phyloP scores from a whole-genome alignment of 2,888 invertebrate species.

The Salticus scenicus region DNA sequence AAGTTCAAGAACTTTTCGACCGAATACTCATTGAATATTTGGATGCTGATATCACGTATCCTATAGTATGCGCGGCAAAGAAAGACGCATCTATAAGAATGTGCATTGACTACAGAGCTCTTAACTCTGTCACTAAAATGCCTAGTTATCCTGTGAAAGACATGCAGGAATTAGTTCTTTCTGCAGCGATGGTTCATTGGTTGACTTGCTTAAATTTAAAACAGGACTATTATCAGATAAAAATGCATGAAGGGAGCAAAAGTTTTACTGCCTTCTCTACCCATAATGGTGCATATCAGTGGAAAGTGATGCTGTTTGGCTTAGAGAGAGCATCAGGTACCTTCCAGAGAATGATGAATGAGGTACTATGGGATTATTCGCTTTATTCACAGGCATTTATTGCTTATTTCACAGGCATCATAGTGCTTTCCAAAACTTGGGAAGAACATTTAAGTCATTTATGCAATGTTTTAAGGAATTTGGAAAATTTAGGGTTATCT shows the following conservation, averaged over 20 bases:
- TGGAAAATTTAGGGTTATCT: too few species aligned
- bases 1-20: constrained; percentile 22
- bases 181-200: too few species aligned
- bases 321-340: neutral
- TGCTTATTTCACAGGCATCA: constrained; percentile 3
- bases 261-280: constrained; percentile 7
- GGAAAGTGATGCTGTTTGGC: too few species aligned
- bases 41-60: too few species aligned
- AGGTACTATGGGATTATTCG: neutral
- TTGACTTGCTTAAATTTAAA: too few species aligned
- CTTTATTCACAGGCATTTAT: constrained; percentile 3
- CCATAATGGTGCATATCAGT: neutral
- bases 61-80: neutral
- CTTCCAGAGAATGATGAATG: neutral
- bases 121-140: too few species aligned
- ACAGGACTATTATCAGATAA: constrained; percentile 1
- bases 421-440: constrained; percentile 7
- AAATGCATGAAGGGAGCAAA: neutral
- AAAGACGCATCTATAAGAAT: neutral
- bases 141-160: too few species aligned
- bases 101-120: too few species aligned
- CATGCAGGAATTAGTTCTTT: too few species aligned
- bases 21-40: neutral
- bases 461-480: too few species aligned
- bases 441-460: constrained; percentile 1